phyloP scores from a whole-genome alignment of 1,140 invertebrate species.

The Bombus cullumanus region DNA sequence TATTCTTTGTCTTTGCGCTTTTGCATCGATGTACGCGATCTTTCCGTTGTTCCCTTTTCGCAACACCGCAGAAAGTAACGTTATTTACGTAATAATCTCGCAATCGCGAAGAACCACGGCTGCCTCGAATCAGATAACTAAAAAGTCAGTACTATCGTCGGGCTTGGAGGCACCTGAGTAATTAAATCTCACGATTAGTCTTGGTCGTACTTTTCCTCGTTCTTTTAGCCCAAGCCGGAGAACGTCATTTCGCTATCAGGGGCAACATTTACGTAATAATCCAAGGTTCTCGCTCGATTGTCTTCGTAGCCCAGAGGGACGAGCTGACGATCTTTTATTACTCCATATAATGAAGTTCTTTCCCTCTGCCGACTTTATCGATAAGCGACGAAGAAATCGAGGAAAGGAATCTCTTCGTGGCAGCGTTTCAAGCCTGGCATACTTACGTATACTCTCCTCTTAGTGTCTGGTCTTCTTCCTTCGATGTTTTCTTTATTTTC shows the following conservation, averaged over 20 bases:
- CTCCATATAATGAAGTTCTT: conserved; percentile 10
- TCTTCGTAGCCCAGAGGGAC: not conserved
- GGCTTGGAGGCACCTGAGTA: not conserved
- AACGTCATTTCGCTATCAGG: not conserved
- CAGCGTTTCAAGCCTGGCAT: not conserved
- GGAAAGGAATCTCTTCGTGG: not conserved
- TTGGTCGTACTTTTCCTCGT: not conserved
- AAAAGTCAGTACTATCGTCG: not conserved
- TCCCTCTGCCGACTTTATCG: not conserved
- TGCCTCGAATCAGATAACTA: not conserved
- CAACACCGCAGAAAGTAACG: too few relatives aligned
- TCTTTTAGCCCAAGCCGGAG: not conserved
- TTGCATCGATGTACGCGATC: not conserved
- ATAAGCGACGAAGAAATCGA: conserved; percentile 28
- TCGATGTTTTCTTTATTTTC: conserved; percentile 19
- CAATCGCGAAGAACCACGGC: not conserved
- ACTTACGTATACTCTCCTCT: not conserved
- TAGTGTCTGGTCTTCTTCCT: not conserved
- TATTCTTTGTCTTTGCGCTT: not conserved
- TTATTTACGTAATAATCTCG: not conserved
- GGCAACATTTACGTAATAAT: conserved; percentile 23
- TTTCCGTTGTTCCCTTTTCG: not conserved
- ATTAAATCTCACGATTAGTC: conserved; percentile 24
- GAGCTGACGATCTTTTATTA: conserved; percentile 27
- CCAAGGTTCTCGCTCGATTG: not conserved